Conservation (phyloP, 2,797 vertebrate genomes). For the Amblyraja radiata region DNA sequence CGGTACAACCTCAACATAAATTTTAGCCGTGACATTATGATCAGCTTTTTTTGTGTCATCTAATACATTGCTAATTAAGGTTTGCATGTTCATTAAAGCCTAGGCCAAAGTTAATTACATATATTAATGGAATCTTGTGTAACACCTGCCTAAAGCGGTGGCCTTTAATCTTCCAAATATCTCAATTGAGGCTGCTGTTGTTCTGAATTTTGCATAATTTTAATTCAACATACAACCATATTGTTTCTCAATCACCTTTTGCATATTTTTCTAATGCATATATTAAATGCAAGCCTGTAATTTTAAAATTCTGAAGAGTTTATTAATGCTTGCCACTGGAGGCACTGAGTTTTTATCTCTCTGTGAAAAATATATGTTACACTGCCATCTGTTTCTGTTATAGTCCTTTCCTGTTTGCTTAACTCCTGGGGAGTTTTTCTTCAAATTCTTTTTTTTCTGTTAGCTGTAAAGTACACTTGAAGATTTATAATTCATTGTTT, state of each 20-base stretch:
- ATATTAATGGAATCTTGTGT: slow-evolving; percentile 93
- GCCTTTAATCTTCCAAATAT: slow-evolving; percentile 84
- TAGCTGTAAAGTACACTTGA: slow-evolving; percentile 4
- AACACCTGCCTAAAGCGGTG: slow-evolving; percentile 90
- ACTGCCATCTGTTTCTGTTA: slow-evolving; percentile 72
- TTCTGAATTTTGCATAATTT: slow-evolving; percentile 43
- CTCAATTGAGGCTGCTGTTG: slow-evolving; percentile 72
- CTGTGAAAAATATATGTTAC: slow-evolving; percentile 67
- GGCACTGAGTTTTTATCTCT: slow-evolving; percentile 60
- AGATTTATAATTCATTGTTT: slow-evolving; percentile 14
- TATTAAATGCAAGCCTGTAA: slow-evolving; percentile 50
- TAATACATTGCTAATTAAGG: slow-evolving; percentile 97
- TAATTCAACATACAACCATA: slow-evolving; percentile 42
- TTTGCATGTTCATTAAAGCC: slow-evolving; percentile 97
- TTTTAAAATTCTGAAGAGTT: slow-evolving; percentile 57
- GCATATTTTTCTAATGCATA: slow-evolving; percentile 49
- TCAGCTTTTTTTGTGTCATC: slow-evolving; percentile 80
- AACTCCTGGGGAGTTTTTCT: slow-evolving; percentile 47
- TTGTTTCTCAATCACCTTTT: slow-evolving; percentile 46
- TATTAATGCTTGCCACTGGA: slow-evolving; percentile 61
- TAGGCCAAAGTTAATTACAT: slow-evolving; percentile 98
- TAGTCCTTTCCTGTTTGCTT: slow-evolving; percentile 67
- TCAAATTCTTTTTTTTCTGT: neutral
- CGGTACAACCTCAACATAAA: slow-evolving; percentile 36
- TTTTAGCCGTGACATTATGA: slow-evolving; percentile 67